These are phyloP conservation scores for Myxocyprinus asiaticus DNA, from an alignment of 2,113 vertebrate species.

Conservation along the genomic window DNA sequence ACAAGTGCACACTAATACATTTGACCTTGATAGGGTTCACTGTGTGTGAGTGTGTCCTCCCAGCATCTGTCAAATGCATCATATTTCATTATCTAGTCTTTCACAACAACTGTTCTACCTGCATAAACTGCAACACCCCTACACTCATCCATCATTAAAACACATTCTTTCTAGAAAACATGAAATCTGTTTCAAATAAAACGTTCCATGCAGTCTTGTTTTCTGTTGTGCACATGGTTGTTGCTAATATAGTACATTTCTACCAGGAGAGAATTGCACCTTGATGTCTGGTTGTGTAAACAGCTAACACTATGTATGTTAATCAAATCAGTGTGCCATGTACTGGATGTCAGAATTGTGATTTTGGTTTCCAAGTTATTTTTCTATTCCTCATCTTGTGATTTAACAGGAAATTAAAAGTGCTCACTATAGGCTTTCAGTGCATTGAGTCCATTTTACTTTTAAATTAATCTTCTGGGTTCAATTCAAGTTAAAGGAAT, in stretches of 20 bases:
- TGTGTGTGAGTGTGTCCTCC: conserved; percentile 12
- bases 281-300: conserved; percentile 32
- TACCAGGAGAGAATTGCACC: conserved; percentile 15
- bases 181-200: conserved; percentile 16
- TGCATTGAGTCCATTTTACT: too few species aligned
- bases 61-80: conserved; percentile 36
- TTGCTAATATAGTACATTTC: conserved; percentile 3
- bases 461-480: too few species aligned
- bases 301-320: background rate
- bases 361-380: background rate
- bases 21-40: conserved; percentile 27
- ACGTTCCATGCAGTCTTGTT: conserved; percentile 6
- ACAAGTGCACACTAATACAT: conserved; percentile 6
- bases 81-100: conserved; percentile 15
- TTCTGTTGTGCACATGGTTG: background rate
- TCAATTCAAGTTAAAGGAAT: too few species aligned
- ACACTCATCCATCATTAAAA: background rate
- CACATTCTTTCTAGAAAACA: conserved; percentile 12
- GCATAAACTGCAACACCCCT: background rate
- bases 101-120: conserved; percentile 13
- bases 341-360: background rate
- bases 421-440: too few species aligned
- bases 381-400: too few species aligned
- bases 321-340: background rate
- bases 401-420: too few species aligned